Percentiles rank a stretch among this genome's conserved stretches.
phyloP scores from a whole-genome alignment of 2,888 invertebrate genomes.

The Trichogramma evanescens region DNA sequence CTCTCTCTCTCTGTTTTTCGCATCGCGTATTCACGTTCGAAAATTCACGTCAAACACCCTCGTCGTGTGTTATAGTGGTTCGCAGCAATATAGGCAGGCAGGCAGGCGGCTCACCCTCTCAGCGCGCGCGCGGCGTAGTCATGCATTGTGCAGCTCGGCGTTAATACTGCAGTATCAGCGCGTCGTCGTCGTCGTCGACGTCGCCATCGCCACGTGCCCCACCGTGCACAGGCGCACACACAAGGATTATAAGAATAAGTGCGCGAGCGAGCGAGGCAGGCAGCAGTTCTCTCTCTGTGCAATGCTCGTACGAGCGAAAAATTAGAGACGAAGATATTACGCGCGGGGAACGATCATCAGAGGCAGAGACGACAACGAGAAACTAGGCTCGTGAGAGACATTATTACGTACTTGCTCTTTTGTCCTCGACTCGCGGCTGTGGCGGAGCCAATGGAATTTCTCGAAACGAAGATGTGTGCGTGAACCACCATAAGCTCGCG shows the following conservation, averaged over 20 bases:
- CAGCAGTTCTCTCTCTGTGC: not conserved
- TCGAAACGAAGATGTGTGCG: too few relatives aligned
- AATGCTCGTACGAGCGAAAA: constrained; percentile 10
- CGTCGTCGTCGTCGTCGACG: not conserved
- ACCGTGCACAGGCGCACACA: not conserved
- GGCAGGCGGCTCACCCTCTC: not conserved
- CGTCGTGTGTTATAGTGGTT: too few relatives aligned
- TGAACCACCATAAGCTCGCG: too few relatives aligned
- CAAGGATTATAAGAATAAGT: constrained; percentile 9
- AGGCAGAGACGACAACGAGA: too few relatives aligned
- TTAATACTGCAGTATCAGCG: constrained; percentile 19
- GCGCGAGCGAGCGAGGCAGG: not conserved
- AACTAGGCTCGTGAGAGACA: too few relatives aligned
- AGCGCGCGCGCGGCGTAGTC: not conserved
- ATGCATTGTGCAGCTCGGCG: not conserved
- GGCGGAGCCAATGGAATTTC: too few relatives aligned
- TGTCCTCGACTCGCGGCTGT: too few relatives aligned
- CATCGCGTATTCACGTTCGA: too few relatives aligned
- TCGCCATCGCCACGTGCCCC: constrained; percentile 1
- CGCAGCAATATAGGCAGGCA: too few relatives aligned
- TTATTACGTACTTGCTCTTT: too few relatives aligned
- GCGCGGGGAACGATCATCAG: too few relatives aligned
- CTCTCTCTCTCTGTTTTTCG: not conserved
- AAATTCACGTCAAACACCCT: too few relatives aligned
- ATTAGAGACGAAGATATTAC: not conserved